These are phyloP conservation scores for Poeciliopsis paucimaculata DNA, from an alignment of 2,797 vertebrate genomes.

Conservation along the genomic window DNA sequence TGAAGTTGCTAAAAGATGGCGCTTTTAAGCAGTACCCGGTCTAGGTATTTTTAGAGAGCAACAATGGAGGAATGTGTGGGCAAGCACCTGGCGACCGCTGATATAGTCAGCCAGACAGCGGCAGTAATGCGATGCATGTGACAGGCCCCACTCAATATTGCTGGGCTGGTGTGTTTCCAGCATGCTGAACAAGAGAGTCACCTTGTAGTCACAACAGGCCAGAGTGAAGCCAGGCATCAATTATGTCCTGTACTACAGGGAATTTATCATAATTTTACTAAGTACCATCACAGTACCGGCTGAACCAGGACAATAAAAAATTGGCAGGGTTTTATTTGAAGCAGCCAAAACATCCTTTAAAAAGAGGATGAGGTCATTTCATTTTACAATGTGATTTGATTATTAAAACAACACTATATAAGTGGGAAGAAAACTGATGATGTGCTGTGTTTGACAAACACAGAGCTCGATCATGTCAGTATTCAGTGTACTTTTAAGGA, in stretches of 20 bases:
- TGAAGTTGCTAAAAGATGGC: neutral
- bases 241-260: constrained; percentile 18
- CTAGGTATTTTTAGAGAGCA: neutral
- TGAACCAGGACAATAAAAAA: neutral
- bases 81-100: neutral
- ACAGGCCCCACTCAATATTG: neutral
- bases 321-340: neutral
- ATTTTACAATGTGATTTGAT: neutral
- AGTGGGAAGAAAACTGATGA: neutral
- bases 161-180: constrained; percentile 25
- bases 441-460: neutral
- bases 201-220: constrained; percentile 52
- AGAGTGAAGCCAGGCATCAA: constrained; percentile 40
- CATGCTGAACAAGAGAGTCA: constrained; percentile 60
- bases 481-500: neutral
- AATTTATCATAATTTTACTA: neutral
- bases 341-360: neutral
- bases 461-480: neutral
- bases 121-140: neutral
- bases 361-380: neutral
- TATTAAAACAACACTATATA: neutral
- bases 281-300: neutral
- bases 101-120: neutral
- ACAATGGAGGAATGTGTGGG: neutral
- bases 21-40: neutral